Base-by-base conservation (phyloP, 1,140 invertebrate species). In the Ips typographus region DNA sequence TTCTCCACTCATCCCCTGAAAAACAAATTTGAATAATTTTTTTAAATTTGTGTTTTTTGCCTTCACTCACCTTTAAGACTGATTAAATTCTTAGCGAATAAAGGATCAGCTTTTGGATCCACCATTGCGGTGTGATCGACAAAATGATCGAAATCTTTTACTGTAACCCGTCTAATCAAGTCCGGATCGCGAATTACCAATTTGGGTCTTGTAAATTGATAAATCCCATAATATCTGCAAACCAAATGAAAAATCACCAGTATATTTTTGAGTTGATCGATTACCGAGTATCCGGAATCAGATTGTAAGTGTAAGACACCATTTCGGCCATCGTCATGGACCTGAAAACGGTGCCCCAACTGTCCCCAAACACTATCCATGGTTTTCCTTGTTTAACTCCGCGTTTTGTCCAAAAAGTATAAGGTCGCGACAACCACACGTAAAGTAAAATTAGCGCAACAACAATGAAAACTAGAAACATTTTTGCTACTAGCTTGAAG, bases 171-270 rank as follows among this genome's bases (percentile, higher is more conserved):
- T 63, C 74, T 74, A 2, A 77, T 73, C 4, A 88, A 40, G 8
- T 89, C 86, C 0, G 83, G 83, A 74, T 89, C 87, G 44, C 83
- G 82, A 0, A 90, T 72, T 5, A 88, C 63, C 3, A 88, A 68
- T 1, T 80, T 71, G 0, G 87, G 87, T 1, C 75, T 80, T 0
- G 79, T 37, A 40, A 88, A 82, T 64, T 86, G 82, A 53, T 80
- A 86, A 2, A 68, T 51, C 43, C 71, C 71, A 60, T 42, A 66
- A 59, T 72, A 68, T 22, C 71, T 74, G 47, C 58, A 70, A 58
- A 22, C 22, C 0, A 22, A 22, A 22, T 22, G 22, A 22, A 22
- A 22, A 22, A 22, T 22, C 22, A 22, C 22, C 22, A 22, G 22
- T 22, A 22, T 22, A 22, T 22, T 22, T 42, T 41, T 37, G 5